These are phyloP conservation scores for Sclerurus mexicanus DNA, from an alignment of 2,113 vertebrate genomes.

Conservation along the genomic window DNA sequence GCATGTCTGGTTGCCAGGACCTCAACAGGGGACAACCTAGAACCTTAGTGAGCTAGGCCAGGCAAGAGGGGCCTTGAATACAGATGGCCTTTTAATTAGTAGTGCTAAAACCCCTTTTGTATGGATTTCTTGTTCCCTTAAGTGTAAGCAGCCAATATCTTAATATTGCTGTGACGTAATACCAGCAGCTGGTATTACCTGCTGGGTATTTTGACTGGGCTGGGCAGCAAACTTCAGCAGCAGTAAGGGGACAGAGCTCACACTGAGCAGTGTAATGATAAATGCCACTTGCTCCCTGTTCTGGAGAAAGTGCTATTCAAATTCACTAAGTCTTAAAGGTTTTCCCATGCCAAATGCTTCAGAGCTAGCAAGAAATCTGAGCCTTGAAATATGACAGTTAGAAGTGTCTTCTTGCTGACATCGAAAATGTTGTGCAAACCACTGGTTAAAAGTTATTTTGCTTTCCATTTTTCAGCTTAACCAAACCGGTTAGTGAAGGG, in stretches of 20 bases:
- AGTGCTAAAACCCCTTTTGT: not conserved
- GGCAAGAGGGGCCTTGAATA: not conserved
- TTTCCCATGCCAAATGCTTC: not conserved
- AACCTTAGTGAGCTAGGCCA: not conserved
- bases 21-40: not conserved
- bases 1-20: not conserved
- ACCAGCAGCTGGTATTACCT: not conserved
- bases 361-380: not conserved
- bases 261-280: not conserved
- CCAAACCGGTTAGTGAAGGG: constrained; percentile 1
- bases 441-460: not conserved
- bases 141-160: not conserved
- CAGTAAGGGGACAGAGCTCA: not conserved
- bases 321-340: not conserved
- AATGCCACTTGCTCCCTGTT: not conserved
- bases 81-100: not conserved
- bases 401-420: not conserved
- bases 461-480: constrained; percentile 1
- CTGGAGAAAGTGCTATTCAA: not conserved
- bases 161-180: not conserved
- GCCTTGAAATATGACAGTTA: not conserved
- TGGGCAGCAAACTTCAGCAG: not conserved
- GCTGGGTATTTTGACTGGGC: not conserved
- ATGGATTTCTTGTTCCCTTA: not conserved
- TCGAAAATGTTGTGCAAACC: not conserved